Evolutionary conservation across 1,140 invertebrate species (phyloP).

Genomic region (Ylistrum balloti): DNA sequence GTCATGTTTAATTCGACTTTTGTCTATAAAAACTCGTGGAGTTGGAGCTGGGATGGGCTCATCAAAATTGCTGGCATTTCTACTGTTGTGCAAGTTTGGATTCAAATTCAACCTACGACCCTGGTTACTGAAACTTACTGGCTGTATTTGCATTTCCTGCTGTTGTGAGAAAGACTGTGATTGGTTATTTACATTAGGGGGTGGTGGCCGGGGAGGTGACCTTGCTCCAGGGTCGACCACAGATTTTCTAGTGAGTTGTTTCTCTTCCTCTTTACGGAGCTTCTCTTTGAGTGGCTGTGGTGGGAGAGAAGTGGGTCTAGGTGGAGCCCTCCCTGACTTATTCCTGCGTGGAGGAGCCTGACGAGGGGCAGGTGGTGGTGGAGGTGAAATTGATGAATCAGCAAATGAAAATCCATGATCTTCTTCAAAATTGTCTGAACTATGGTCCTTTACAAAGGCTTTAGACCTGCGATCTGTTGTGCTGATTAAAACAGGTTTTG

Average conservation of each 20-base stretch:
- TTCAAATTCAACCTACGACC: background rate
- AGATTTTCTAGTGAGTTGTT: conserved; percentile 48
- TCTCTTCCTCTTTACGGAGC: conserved; percentile 49
- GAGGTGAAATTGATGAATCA: background rate
- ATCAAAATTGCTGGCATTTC: conserved; percentile 44
- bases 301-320: conserved; percentile 59
- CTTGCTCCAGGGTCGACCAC: conserved; percentile 45
- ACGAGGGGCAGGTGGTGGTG: conserved; percentile 46
- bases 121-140: conserved; percentile 40
- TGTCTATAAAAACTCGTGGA: background rate
- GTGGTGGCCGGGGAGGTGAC: conserved; percentile 59
- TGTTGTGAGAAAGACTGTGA: conserved; percentile 43
- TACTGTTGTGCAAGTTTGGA: background rate
- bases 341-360: conserved; percentile 46
- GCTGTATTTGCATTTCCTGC: conserved; percentile 47
- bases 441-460: conserved; percentile 55
- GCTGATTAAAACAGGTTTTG: conserved; percentile 63
- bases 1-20: background rate
- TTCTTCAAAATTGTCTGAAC: conserved; percentile 51
- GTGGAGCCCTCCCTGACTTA: conserved; percentile 46
- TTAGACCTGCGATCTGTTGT: conserved; percentile 60
- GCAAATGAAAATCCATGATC: conserved; percentile 39
- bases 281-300: conserved; percentile 47
- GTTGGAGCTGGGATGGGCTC: background rate
- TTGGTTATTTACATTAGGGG: conserved; percentile 42